Evolutionary conservation across 37 sponge, comb jelly and placozoan genomes (phyloP).

Genomic region (Ianthella basta): DNA sequence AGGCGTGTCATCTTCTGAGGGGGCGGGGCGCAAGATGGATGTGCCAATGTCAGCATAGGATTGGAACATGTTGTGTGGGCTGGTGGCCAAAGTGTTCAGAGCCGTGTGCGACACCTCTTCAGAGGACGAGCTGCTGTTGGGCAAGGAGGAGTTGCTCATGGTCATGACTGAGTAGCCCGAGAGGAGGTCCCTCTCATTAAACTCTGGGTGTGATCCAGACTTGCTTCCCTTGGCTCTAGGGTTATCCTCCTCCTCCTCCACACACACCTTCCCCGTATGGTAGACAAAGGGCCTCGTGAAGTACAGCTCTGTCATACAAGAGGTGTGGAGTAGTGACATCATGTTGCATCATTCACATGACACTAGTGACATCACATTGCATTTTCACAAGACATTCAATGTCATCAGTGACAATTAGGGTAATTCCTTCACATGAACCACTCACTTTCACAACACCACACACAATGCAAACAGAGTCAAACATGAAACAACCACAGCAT

Average conservation of each 20-base stretch:
- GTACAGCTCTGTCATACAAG: background rate
- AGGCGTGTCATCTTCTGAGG: background rate
- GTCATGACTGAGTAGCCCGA: constrained; percentile 19
- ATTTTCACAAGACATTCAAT: no score
- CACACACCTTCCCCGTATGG: constrained; percentile 31
- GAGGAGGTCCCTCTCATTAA: constrained; percentile 28
- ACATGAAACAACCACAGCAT: no score
- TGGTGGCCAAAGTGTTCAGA: no score
- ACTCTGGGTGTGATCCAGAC: no score
- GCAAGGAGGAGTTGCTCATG: constrained; percentile 1
- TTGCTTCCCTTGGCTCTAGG: background rate
- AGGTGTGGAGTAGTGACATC: no score
- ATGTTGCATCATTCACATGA: no score
- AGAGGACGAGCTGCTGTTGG: background rate
- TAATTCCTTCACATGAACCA: no score
- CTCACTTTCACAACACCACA: no score
- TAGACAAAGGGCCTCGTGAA: constrained; percentile 8
- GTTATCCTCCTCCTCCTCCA: background rate
- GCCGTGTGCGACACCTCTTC: background rate
- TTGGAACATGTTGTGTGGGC: constrained; percentile 8
- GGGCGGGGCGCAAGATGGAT: background rate
- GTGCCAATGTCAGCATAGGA: constrained; percentile 23
- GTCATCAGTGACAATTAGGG: no score
- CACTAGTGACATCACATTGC: no score
- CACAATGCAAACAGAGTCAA: no score